A percentile compares a stretch with the other conserved stretches of the same genome.
Conservation (phyloP, 2,113 vertebrate genomes). For the Sardina pilchardus region DNA sequence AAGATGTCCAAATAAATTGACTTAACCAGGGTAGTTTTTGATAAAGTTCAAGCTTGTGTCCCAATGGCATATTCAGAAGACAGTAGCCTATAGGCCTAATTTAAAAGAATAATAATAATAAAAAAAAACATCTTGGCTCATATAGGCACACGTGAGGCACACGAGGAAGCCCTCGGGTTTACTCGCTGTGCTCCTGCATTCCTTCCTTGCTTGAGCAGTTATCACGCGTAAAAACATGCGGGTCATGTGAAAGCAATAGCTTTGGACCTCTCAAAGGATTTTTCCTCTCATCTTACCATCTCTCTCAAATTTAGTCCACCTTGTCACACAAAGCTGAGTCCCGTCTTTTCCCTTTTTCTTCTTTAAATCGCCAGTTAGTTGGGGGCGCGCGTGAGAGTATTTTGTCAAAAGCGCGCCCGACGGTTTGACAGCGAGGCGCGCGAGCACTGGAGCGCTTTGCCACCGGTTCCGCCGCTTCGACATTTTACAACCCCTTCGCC, state of each 20-base stretch:
- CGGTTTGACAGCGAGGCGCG: constrained; percentile 58
- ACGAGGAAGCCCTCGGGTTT: background rate
- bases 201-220: background rate
- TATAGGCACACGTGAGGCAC: background rate
- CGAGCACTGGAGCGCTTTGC: constrained; percentile 38
- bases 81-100: no score
- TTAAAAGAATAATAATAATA: no score
- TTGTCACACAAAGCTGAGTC: background rate
- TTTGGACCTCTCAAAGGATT: background rate
- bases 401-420: constrained; percentile 22
- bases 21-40: no score
- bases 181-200: background rate
- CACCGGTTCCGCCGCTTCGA: constrained; percentile 38
- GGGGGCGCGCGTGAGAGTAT: constrained; percentile 19
- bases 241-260: constrained; percentile 5
- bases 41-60: no score
- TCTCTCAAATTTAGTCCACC: background rate
- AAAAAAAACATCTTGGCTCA: background rate
- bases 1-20: no score
- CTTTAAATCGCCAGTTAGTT: background rate
- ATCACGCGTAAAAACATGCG: background rate
- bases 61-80: no score
- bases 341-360: no score
- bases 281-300: background rate
- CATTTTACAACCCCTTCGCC: background rate